Evolutionary conservation across 1,140 invertebrate genomes (phyloP).

Genomic region (Drosophila paulistorum): DNA sequence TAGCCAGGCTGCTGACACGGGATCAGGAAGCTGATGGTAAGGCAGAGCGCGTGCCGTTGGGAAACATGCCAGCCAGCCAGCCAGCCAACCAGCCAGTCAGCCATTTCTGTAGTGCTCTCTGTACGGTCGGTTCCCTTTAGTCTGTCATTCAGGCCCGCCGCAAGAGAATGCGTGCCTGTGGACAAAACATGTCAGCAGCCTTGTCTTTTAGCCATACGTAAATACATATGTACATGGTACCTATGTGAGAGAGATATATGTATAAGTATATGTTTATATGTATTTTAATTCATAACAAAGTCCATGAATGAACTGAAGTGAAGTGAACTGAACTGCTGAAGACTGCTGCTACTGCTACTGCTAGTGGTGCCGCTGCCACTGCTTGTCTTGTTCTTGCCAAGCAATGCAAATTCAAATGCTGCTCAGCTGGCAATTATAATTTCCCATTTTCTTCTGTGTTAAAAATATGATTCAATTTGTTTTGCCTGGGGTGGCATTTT

Average conservation of each 20-base stretch:
- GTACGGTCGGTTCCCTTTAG: constrained; percentile 38
- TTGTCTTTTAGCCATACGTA: constrained; percentile 43
- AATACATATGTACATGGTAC: neutral
- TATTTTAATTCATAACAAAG: constrained; percentile 52
- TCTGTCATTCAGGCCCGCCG: constrained; percentile 48
- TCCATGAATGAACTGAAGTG: constrained; percentile 70
- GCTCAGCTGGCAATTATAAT: constrained; percentile 78
- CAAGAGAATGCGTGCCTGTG: constrained; percentile 79
- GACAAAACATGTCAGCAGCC: constrained; percentile 80
- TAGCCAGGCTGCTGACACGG: constrained; percentile 55
- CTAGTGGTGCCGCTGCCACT: neutral
- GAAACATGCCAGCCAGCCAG: constrained; percentile 70
- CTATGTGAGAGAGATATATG: neutral
- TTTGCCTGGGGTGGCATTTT: constrained; percentile 35
- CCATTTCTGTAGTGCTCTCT: constrained; percentile 21
- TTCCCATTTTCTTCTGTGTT: constrained; percentile 69
- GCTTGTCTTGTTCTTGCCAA: neutral
- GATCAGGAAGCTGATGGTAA: constrained; percentile 32
- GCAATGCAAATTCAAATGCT: constrained; percentile 45
- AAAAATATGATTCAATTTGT: constrained; percentile 79
- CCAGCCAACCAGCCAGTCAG: constrained; percentile 19
- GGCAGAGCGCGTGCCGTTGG: constrained; percentile 71
- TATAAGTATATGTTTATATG: constrained; percentile 1
- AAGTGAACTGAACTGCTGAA: constrained; percentile 19
- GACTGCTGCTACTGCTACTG: neutral